phyloP scores from a whole-genome alignment of 2,113 vertebrate species.

The Urocolius indicus region DNA sequence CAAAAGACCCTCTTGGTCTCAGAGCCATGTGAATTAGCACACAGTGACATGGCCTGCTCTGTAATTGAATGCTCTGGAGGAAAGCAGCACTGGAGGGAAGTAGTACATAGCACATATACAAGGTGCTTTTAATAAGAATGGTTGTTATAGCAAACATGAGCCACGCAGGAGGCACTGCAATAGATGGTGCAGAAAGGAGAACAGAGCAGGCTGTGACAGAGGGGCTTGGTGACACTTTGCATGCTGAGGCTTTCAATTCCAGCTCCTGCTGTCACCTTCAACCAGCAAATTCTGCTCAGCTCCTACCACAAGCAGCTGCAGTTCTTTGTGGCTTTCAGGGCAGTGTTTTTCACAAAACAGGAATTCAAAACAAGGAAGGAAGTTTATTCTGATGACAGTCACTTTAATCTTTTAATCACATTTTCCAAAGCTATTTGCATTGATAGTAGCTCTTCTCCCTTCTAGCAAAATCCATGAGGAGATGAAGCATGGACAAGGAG shows the following conservation, averaged over 20 bases:
- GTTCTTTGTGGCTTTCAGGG: background rate
- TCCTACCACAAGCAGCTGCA: constrained; percentile 16
- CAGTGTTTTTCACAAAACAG: background rate
- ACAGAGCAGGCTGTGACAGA: background rate
- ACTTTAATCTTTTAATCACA: background rate
- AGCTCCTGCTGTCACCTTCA: background rate
- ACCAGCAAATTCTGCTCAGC: background rate
- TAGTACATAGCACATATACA: background rate
- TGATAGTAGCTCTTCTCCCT: background rate
- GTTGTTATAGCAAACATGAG: background rate
- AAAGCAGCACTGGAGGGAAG: background rate
- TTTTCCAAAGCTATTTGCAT: background rate
- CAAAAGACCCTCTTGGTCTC: background rate
- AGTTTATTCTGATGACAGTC: background rate
- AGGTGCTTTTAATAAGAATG: background rate
- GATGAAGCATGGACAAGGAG: background rate
- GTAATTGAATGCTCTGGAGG: background rate
- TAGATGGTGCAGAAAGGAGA: constrained; percentile 10
- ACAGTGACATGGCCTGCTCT: background rate
- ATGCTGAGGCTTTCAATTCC: background rate
- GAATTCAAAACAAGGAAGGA: constrained; percentile 4
- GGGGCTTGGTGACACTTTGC: background rate
- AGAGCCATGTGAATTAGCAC: background rate
- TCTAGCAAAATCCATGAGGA: background rate
- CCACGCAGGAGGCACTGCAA: background rate